phyloP scores from a whole-genome alignment of 2,113 vertebrate species.

The Aptenodytes forsteri region DNA sequence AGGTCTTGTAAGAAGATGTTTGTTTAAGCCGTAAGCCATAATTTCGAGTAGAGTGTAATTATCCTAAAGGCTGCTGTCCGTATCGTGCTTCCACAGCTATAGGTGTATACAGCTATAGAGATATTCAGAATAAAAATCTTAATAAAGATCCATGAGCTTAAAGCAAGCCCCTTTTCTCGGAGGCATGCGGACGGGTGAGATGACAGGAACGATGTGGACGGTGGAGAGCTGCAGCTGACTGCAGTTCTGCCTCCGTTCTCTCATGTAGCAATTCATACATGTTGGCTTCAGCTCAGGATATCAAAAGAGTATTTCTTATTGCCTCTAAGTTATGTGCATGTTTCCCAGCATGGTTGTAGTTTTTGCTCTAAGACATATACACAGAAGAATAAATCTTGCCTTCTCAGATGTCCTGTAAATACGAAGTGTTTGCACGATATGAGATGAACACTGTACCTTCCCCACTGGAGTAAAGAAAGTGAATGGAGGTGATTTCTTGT shows the following conservation, averaged over 20 bases:
- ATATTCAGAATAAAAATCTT: neutral
- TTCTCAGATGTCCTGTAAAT: neutral
- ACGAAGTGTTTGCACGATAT: accelerated
- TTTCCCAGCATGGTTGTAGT: neutral
- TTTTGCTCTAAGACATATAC: neutral
- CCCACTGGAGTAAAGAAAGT: neutral
- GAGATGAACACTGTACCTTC: neutral
- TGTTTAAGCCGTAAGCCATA: neutral
- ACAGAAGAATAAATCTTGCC: neutral
- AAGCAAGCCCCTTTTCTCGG: neutral
- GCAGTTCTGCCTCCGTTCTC: neutral
- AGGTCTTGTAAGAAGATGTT: neutral
- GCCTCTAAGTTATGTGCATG: neutral
- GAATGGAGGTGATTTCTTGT: neutral
- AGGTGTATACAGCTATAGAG: neutral
- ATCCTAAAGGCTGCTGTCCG: neutral
- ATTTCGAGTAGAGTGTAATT: neutral
- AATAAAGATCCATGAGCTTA: neutral
- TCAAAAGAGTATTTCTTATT: neutral
- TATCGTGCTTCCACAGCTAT: neutral
- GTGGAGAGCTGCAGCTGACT: neutral
- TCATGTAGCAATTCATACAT: neutral
- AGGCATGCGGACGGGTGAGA: neutral
- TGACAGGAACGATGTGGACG: accelerated
- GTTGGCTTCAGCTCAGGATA: neutral